Percentiles rank a stretch among this genome's conserved stretches.
Evolutionary conservation across 2,797 vertebrate species (phyloP).

Genomic region (Peromyscus melanophrys): DNA sequence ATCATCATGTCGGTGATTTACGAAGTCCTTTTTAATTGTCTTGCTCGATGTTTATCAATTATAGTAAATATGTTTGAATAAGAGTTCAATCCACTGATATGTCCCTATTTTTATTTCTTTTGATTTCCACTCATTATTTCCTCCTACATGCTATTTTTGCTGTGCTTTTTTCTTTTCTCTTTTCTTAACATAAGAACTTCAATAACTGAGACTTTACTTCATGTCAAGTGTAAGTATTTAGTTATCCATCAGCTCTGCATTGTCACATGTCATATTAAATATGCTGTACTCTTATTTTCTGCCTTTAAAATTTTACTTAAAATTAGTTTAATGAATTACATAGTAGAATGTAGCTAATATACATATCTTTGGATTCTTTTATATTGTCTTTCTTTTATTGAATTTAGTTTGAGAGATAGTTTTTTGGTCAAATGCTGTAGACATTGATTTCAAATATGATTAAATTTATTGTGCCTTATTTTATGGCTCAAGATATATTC

Average conservation of each 20-base stretch:
- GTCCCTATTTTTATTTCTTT: slow-evolving; percentile 9
- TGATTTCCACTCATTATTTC: not conserved
- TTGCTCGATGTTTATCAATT: not conserved
- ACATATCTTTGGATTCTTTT: not conserved
- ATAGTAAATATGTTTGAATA: not conserved
- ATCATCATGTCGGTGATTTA: not conserved
- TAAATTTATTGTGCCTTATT: not conserved
- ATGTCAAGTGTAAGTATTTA: not conserved
- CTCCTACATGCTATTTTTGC: not conserved
- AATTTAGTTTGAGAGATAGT: not conserved
- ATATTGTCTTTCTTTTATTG: not conserved
- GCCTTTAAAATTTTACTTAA: not conserved
- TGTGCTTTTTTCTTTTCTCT: not conserved
- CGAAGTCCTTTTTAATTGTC: not conserved
- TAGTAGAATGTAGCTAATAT: not conserved
- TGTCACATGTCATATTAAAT: not conserved
- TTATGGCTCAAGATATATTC: not conserved
- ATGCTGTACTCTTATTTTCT: not conserved
- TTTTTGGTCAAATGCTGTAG: not conserved
- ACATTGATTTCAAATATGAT: not conserved
- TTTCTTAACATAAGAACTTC: not conserved
- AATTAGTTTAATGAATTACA: slow-evolving; percentile 14
- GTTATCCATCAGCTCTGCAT: not conserved
- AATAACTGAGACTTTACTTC: not conserved
- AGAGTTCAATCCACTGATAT: not conserved